phyloP scores from a whole-genome alignment of 64 coral and sea anemone genomes.

The Stichodactyla helianthus region DNA sequence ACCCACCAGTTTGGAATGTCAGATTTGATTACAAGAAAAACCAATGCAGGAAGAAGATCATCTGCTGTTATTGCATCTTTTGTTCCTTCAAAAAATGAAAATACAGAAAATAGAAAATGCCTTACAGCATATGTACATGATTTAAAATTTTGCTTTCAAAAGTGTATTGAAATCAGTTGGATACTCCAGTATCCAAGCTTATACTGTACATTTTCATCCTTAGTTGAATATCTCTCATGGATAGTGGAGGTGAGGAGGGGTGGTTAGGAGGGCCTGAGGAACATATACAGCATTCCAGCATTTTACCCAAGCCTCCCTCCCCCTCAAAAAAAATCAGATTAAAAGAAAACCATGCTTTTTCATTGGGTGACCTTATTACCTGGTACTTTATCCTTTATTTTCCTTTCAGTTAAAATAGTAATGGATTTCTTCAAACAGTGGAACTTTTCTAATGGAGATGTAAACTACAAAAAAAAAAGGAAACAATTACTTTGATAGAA shows the following conservation, averaged over 20 bases:
- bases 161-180: too few relatives aligned
- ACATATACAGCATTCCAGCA: too few relatives aligned
- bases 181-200: too few relatives aligned
- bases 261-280: too few relatives aligned
- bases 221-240: too few relatives aligned
- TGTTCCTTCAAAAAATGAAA: slow-evolving; percentile 26
- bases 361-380: background rate
- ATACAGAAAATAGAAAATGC: too few relatives aligned
- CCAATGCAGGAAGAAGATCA: slow-evolving; percentile 88
- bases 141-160: too few relatives aligned
- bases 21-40: slow-evolving; percentile 91
- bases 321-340: too few relatives aligned
- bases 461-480: slow-evolving; percentile 40
- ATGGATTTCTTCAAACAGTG: slow-evolving; percentile 85
- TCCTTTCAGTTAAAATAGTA: slow-evolving; percentile 87
- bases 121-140: too few relatives aligned
- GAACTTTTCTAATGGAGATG: slow-evolving; percentile 92
- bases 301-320: too few relatives aligned
- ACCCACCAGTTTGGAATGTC: slow-evolving; percentile 95
- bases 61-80: slow-evolving; percentile 79
- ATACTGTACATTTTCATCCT: too few relatives aligned
- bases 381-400: slow-evolving; percentile 68
- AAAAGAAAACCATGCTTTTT: background rate
- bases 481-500: background rate
- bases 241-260: too few relatives aligned